Evolutionary conservation across 2,797 vertebrate species (phyloP), one percentile per base, ranked within the genome.

Genomic region (Muraenolepis orangiensis): DNA sequence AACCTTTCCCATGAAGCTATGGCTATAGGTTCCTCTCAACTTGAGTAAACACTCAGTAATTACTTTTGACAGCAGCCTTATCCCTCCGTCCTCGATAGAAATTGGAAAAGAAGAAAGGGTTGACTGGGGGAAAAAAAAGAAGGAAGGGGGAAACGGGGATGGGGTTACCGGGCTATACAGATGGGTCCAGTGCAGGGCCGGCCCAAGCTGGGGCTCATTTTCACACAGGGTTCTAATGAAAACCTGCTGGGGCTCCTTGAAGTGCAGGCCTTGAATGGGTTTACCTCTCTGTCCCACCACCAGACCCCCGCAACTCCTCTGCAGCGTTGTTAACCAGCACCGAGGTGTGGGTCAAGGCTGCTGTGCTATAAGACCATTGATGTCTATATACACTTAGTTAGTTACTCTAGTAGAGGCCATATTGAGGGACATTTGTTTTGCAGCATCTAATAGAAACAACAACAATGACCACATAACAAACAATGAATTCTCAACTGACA

Each of bases 121-220:
- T 57, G 38, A 51, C 71, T 57, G 76, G 71, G 38, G 57, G 78
- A 69, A 72, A 72, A 38, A 30, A 66, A 36, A 70, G 74, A 80
- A 73, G 3, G 73, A 75, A 69, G 78, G 61, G 78, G 67, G 73
- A 70, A 42, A 32, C 67, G 34, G 71, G 73, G 80, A 74, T 1
- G 73, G 77, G 84, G 70, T 84, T 85, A 78, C 74, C 67, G 77
- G 79, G 77, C 72, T 78, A n/a, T n/a, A 73, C 84, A 91, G 87
- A 91, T 83, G 88, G 73, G 79, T n/a, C 80, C 61, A 68, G 73
- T 69, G 2, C 2, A 69, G 75, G 74, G 72, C 78, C 46, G 71
- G 87, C 2, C 57, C 80, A 92, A 92, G 85, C 90, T 91, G 93
- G 72, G 89, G 91, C 87, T 95, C 81, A 87, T 94, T 94, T 94